Percentiles rank a stretch among this genome's conserved stretches.
phyloP scores from a whole-genome alignment of 1,140 invertebrate species.

The Bombus pascuorum region DNA sequence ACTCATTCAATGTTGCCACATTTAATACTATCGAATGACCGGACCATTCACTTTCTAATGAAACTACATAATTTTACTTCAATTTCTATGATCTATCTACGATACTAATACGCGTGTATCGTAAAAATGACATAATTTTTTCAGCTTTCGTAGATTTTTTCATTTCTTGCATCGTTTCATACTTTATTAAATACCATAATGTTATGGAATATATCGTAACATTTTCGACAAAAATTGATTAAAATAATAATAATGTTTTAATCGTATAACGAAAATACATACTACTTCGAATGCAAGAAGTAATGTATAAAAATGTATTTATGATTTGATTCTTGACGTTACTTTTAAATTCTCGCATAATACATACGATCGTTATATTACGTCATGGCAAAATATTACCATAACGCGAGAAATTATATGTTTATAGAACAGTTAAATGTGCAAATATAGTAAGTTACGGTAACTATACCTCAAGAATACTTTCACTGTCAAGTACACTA shows the following conservation, averaged over 20 bases:
- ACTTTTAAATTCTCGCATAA: background rate
- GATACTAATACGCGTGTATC: background rate
- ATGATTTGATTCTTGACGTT: background rate
- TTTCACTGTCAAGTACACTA: constrained; percentile 4
- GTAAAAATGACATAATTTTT: background rate
- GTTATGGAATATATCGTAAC: too few relatives aligned
- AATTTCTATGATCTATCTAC: background rate
- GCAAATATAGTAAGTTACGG: background rate
- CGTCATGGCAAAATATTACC: background rate
- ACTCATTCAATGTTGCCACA: background rate
- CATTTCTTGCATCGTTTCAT: too few relatives aligned
- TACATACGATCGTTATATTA: background rate
- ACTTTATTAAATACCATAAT: too few relatives aligned
- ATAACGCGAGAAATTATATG: too few relatives aligned
- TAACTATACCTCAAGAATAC: background rate
- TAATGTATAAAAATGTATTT: background rate
- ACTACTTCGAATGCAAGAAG: background rate
- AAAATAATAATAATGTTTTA: background rate
- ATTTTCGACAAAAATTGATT: background rate
- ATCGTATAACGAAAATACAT: background rate
- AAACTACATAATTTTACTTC: background rate
- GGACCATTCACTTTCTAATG: background rate
- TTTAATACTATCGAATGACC: background rate
- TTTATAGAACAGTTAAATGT: background rate
- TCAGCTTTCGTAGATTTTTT: background rate